Evolutionary conservation across 2,113 vertebrate genomes (phyloP).

Genomic region (Raphicerus campestris): DNA sequence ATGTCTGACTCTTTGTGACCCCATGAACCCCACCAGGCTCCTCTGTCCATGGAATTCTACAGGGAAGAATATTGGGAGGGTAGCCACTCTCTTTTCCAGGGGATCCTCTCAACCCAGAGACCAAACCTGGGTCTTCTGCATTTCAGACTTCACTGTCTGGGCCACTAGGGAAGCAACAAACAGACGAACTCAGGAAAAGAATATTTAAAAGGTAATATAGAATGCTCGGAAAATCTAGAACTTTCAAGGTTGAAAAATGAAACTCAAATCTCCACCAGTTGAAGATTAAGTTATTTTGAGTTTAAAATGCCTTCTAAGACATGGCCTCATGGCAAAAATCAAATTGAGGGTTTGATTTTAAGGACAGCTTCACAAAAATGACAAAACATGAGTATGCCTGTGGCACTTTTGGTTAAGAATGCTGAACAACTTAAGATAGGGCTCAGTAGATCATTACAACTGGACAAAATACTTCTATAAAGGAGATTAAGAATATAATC

Average conservation of each 20-base stretch:
- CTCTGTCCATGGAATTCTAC: neutral
- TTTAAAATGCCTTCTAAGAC: neutral
- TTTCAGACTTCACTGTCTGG: neutral
- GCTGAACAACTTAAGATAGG: neutral
- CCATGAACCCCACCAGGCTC: neutral
- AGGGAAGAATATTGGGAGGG: neutral
- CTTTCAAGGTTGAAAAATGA: neutral
- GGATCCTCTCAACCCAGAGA: neutral
- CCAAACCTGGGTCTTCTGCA: neutral
- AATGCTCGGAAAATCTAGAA: neutral
- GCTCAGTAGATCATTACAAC: neutral
- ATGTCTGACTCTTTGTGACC: neutral
- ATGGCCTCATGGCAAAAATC: neutral
- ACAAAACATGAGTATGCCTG: neutral
- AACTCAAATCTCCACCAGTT: neutral
- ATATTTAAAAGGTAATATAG: neutral
- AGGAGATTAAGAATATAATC: neutral
- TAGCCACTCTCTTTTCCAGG: neutral
- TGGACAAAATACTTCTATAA: neutral
- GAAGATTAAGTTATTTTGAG: neutral
- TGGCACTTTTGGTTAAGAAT: neutral
- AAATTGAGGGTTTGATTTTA: neutral
- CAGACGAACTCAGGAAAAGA: neutral
- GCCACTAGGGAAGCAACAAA: neutral
- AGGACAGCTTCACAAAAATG: neutral